Base-by-base conservation (phyloP, 2,113 vertebrate genomes). In the Xenotilapia longispinis region DNA sequence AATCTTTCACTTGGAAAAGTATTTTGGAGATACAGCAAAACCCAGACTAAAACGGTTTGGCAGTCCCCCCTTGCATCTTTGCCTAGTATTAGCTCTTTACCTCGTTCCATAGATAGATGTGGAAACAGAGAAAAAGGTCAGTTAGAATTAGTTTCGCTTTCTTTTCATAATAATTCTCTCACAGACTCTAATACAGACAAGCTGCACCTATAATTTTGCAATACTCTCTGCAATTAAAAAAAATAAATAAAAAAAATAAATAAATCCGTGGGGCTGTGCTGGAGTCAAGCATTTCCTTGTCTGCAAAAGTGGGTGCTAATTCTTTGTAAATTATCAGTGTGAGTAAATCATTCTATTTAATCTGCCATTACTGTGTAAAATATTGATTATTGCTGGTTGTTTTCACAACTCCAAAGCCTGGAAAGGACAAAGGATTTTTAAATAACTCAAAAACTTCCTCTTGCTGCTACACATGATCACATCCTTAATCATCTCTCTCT, bases 181-280 rank as follows among this genome's bases (percentile, higher is more conserved):
- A 68, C 63, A 68, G 6, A 40, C 3, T 1, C 60, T 36, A 70
- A 70, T 42, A 9, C n/a, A 70, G 12, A 42, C 11, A 70, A 70
- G n/a, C 13, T 23, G 36, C 38, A 42, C 38, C 21, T 42, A 70
- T 0, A 9, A 42, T 40, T 70, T 70, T 70, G 63, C 3, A 4
- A 40, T 70, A 40, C 0, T 33, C 7, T n/a, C 33, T 68, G 19
- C 11, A 68, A 40, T 40, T 33, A 14, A 68, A 68, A 2, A 9
- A 1, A 38, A 57, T 2, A 28, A 14, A 0, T 40, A 13, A 68
- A 8, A 3, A 5, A 14, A 9, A 14, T 0, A 9, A 70, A 2
- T 1, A 14, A 13, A 9, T 5, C 12, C 6, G 1, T 42, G n/a
- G 65, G n/a, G 36, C 65, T 70, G 38, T 40, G n/a, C n/a, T 40